phyloP scores from a whole-genome alignment of 2,888 invertebrate genomes.

The Nezara viridula region DNA sequence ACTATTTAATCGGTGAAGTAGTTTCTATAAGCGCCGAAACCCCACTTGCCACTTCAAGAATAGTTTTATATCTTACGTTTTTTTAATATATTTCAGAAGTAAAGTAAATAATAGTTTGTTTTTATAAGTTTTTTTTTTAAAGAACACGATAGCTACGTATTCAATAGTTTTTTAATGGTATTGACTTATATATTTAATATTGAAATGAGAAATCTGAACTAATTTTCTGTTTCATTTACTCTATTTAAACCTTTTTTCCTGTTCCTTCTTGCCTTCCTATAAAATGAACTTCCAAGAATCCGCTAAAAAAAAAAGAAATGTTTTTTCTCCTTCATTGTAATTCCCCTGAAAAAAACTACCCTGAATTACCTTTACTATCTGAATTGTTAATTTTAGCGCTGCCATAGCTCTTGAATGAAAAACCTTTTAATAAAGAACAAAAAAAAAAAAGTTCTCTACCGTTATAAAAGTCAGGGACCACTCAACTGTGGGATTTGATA shows the following conservation, averaged over 20 bases:
- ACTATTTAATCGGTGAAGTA: too few species aligned
- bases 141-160: too few species aligned
- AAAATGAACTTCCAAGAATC: not conserved
- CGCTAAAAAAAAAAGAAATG: not conserved
- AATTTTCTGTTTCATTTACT: not conserved
- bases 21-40: too few species aligned
- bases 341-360: not conserved
- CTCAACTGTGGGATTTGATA: conserved; percentile 45
- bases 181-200: not conserved
- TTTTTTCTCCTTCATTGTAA: not conserved
- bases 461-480: not conserved
- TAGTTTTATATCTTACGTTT: too few species aligned
- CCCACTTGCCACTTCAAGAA: too few species aligned
- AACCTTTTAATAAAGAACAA: not conserved
- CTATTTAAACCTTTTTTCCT: not conserved
- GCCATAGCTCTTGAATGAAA: not conserved
- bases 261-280: not conserved
- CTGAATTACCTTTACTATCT: not conserved
- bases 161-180: not conserved
- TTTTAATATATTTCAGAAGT: too few species aligned
- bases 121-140: too few species aligned
- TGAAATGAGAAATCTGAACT: not conserved
- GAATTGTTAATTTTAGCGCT: conserved; percentile 4
- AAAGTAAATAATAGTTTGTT: too few species aligned
- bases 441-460: not conserved